phyloP scores from a whole-genome alignment of 2,797 vertebrate species.

The Hippocampus kuda region DNA sequence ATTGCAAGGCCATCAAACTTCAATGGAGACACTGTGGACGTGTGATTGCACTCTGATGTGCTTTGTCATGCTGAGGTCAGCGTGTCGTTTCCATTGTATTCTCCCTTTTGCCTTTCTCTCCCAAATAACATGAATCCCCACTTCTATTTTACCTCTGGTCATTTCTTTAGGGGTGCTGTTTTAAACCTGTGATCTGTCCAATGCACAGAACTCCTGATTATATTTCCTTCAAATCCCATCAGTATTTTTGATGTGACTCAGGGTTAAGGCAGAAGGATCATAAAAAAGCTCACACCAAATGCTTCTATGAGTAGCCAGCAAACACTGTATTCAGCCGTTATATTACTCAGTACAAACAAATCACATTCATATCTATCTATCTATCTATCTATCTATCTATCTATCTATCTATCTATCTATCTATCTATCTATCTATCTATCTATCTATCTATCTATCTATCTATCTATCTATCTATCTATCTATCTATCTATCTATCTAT shows the following conservation, averaged over 20 bases:
- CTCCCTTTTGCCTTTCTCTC: neutral
- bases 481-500: no score
- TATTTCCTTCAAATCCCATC: conserved; percentile 22
- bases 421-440: no score
- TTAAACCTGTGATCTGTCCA: conserved; percentile 13
- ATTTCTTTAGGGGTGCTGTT: conserved; percentile 10
- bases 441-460: no score
- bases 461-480: no score
- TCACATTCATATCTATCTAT: no score
- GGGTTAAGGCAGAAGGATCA: no score
- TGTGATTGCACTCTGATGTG: neutral
- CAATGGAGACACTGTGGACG: neutral
- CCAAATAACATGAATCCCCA: neutral
- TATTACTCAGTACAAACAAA: no score
- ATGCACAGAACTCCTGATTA: conserved; percentile 17
- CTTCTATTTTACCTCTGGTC: neutral
- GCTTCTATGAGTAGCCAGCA: no score
- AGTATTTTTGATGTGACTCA: neutral
- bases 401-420: no score
- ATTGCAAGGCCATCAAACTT: neutral
- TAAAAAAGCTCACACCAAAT: no score
- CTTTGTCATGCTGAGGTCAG: conserved; percentile 32
- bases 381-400: no score
- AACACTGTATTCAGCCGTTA: no score
- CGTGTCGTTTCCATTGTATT: conserved; percentile 42